Base-by-base conservation (phyloP, 2,113 vertebrate genomes). In the Atherinomorus stipes region DNA sequence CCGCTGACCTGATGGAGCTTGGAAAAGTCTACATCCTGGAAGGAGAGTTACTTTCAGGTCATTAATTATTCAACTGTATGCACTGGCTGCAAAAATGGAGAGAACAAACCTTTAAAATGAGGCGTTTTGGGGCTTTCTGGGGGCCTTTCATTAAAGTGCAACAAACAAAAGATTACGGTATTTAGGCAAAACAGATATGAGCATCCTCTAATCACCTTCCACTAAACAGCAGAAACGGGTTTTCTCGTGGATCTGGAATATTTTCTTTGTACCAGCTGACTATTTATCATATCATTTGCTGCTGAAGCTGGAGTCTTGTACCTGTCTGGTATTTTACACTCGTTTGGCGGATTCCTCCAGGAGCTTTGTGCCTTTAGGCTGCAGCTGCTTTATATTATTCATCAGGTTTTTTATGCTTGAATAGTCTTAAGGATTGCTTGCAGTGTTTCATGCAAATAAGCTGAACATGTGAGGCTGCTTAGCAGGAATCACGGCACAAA, bases 21-120 rank as follows among this genome's bases (percentile, higher is more conserved):
- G 50, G 77, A 74, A 64, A 70, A 23, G 75, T 80, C 76, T 49
- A 37, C 16, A 58, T 83, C 81, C 85, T 85, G 81, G 21, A 83
- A 80, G 62, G 71, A 71, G 74, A 83, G 19, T 28, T 65, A 25
- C 74, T 72, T 76, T 64, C 34, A 72, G 47, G 4, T 51, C 60
- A 75, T 87, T 56, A 76, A 81, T 83, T 78, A 85, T 88, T 88
- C 12, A 85, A 51, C 28, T 21, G 15, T 50, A 11, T 26, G 67
- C 77, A 62, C 64, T 53, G 64, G 59, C 78, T 69, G 69, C 62
- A 82, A 52, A 31, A 76, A 68, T 47, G 21, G 18, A 21, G 15
- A 40, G 57, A 26, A 16, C 26, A 62, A 9, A 38, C 58, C 80
- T 28, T 42, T 45, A 60, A 21, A 25, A 3, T 0, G 7, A 26